Evolutionary conservation across 2,888 invertebrate genomes (phyloP), one percentile per base, ranked within the genome.

Genomic region (Toxonevra muliebris): DNA sequence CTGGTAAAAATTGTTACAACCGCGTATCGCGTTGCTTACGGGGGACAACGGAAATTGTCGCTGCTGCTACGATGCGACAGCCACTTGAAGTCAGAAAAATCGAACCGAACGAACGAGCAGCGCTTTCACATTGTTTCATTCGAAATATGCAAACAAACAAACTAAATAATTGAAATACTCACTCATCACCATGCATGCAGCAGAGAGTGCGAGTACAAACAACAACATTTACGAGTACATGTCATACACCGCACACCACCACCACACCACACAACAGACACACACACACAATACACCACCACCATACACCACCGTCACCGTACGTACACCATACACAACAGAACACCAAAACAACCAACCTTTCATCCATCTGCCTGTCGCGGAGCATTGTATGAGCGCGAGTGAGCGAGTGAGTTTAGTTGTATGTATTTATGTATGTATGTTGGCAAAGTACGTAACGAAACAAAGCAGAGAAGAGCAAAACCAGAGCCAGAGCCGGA

Each of bases 401-500:
- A 70, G 68, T 69, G 69, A 72, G 67, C 70, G 55, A 73, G 73
- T 58, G 42, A 65, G 48, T 64, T 50, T 40, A 59, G 42, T 20
- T 62, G 57, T 60, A 54, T 54, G 55, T n/a, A 30, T 53, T 15
- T 59, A 43, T 63, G 61, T 57, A 48, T 19, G 20, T 61, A 40
- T 43, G 30, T 60, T 41, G n/a, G 15, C 30, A 59, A 1, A 19
- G 19, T 60, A 43, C 20, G 45, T 59, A 20, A 30, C 30, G 30
- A 30, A 30, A 30, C 30, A 30, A 30, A 60, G 53, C 43, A 59
- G 65, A 65, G 54, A 61, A 69, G 69, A 68, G 71, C 70, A 71
- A 67, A 67, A 65, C 73, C 69, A 69, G 65, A 67, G 68, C 69
- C 53, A 66, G 67, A 69, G 67, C 69, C 65, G 71, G 69, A 71